Evolutionary conservation across 2,888 invertebrate genomes (phyloP).

Genomic region (Apotomis capreana): DNA sequence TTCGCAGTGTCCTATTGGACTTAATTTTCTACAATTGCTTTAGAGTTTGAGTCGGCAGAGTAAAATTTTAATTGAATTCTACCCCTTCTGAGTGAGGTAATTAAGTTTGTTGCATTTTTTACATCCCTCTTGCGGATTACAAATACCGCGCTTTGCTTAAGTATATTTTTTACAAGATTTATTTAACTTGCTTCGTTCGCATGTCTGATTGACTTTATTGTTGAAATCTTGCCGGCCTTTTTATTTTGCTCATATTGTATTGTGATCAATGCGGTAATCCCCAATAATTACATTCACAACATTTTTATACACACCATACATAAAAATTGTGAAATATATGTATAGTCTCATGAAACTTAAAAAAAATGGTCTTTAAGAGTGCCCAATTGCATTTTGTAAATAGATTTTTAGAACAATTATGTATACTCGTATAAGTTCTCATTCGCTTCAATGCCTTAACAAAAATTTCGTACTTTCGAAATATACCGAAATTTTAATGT

Average conservation of each 20-base stretch:
- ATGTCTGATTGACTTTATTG: not conserved
- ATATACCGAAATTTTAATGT: no score
- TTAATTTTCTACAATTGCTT: conserved; percentile 42
- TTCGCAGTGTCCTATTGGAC: conserved; percentile 38
- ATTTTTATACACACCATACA: no score
- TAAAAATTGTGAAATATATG: no score
- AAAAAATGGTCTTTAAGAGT: no score
- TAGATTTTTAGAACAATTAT: no score
- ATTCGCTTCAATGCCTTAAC: no score
- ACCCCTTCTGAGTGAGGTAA: conserved; percentile 30
- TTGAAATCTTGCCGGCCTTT: not conserved
- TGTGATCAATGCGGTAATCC: not conserved
- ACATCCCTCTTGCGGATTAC: not conserved
- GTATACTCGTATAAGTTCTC: no score
- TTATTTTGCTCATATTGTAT: not conserved
- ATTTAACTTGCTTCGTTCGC: not conserved
- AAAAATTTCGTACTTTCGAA: no score
- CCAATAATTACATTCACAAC: no score
- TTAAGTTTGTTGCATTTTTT: conserved; percentile 34
- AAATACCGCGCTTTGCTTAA: not conserved
- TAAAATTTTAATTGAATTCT: conserved; percentile 39
- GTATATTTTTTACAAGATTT: not conserved
- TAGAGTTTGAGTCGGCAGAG: conserved; percentile 25
- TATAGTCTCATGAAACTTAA: no score
- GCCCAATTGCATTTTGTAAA: no score